Percentiles rank a stretch among this genome's conserved stretches.
Evolutionary conservation across 1,140 invertebrate species (phyloP).

Genomic region (Pachyrhynchus sulphureomaculatus): DNA sequence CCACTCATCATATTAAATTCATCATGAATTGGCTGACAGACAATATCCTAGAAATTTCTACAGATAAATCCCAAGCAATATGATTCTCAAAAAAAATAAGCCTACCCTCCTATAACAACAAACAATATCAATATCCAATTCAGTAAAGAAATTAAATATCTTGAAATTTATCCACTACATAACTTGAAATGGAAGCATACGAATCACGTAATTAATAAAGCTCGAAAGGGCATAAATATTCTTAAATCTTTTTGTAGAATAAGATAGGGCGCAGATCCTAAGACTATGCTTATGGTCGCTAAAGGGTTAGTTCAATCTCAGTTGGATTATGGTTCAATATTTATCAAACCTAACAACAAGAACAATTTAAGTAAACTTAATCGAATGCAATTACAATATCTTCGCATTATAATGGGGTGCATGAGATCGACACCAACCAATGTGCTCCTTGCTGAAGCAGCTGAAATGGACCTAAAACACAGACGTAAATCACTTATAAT

Average conservation of each 20-base stretch:
- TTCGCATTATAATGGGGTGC: neutral
- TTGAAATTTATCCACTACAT: neutral
- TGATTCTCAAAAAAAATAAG: too few relatives aligned
- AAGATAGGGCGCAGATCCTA: constrained; percentile 8
- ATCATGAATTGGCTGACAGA: too few relatives aligned
- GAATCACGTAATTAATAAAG: neutral
- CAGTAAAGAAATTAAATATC: constrained; percentile 5
- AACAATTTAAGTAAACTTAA: neutral
- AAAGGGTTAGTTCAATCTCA: neutral
- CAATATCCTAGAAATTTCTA: too few relatives aligned
- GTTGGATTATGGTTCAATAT: neutral
- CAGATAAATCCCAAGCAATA: too few relatives aligned
- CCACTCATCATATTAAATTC: too few relatives aligned
- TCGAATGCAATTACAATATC: neutral
- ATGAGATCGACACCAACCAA: constrained; percentile 11
- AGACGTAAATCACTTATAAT: constrained; percentile 11
- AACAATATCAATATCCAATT: neutral
- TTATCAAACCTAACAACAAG: neutral
- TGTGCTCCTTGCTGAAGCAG: constrained; percentile 8
- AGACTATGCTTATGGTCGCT: neutral
- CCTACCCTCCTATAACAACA: too few relatives aligned
- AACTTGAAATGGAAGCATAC: constrained; percentile 12
- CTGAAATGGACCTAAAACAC: constrained; percentile 9
- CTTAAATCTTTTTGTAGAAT: constrained; percentile 12
- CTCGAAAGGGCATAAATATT: constrained; percentile 9